Evolutionary conservation across 2,888 invertebrate genomes (phyloP), one percentile per base, ranked within the genome.

Genomic region (Eucera pruinosa): DNA sequence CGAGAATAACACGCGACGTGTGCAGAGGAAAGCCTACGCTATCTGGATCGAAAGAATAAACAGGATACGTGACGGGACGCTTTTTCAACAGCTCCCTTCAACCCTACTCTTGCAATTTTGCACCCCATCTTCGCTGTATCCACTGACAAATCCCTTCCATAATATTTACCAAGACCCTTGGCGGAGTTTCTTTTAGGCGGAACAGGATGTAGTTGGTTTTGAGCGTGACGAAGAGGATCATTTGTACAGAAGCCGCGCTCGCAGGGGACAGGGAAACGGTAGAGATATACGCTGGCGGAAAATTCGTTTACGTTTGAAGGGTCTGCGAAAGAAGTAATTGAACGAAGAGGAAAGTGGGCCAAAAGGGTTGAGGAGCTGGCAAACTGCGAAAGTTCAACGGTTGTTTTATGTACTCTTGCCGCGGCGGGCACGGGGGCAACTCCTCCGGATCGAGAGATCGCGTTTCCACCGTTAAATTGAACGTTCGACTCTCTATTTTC

Each of bases 331-430:
- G 18, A 68, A 55, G 45, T 23, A 64, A 25, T 65, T 18, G 58
- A 66, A 54, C 43, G 47, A 18, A 4, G 48, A n/a, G 50, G 27
- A 36, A 58, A 67, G 36, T 47, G 30, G 54, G 47, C 18, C 30
- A 33, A n/a, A 25, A 39, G 45, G 61, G 27, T 54, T 43, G 41
- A 47, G 57, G 36, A 15, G 43, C 33, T 55, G 27, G 64, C 43
- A 41, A 58, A 30, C 52, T 27, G 30, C 36, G 30, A 52, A n/a
- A 69, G 65, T 75, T 73, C 47, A 33, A 36, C n/a, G 70, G 33
- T 61, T 58, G 65, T 65, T 73, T 73, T 58, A 75, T 65, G 73
- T 65, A 47, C 57, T 57, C 57, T 60, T 52, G 58, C 39, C 3
- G 45, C n/a, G 36, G 25, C 27, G 48, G 64, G 9, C 27, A 33